Base-by-base conservation (phyloP, 2,888 invertebrate genomes). In the Drosophila anomelani region DNA sequence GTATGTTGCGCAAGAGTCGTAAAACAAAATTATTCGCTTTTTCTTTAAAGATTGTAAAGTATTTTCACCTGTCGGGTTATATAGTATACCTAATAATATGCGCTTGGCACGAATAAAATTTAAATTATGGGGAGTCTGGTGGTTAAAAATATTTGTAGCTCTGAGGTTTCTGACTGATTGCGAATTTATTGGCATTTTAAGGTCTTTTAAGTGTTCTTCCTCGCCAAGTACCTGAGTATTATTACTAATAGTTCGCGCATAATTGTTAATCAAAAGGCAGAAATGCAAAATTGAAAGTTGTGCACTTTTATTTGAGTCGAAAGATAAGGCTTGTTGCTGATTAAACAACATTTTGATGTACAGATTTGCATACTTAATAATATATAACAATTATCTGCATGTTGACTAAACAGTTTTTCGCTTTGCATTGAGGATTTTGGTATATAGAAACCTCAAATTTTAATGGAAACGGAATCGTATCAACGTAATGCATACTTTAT, bases 1-100 rank as follows among this genome's bases (percentile, higher is more conserved):
- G 6, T 34, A 10, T 20, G 39, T 72, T 72, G 75, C 72, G 75
- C 54, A 72, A 72, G 59, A 34, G 57, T 49, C 32, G 47, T 49
- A 23, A 15, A 60, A 51, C 51, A 51, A 20, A 20, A 15, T 34
- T 34, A 53, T 15, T 1, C 20, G 34, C 51, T 53, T 53, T 51
- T 41, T n/a, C 20, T 58, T 59, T 57, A 13, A 23, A 23, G 41
- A 32, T 64, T 29, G 43, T 6, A 8, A 56, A 34, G 51, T 29
- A 9, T 34, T 8, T 32, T 17, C 1, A 17, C 4, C 49, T 34
- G 32, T 12, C 0, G 2, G 12, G 43, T 20, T 10, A 12, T 32
- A 13, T 26, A 47, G 10, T 29, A 10, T 10, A n/a, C 1, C n/a
- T 53, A 67, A 32, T 29, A n/a, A 4, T 23, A 44, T 3, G 8